Evolutionary conservation across 2,113 vertebrate species (phyloP).

Genomic region (Zonotrichia leucophrys): DNA sequence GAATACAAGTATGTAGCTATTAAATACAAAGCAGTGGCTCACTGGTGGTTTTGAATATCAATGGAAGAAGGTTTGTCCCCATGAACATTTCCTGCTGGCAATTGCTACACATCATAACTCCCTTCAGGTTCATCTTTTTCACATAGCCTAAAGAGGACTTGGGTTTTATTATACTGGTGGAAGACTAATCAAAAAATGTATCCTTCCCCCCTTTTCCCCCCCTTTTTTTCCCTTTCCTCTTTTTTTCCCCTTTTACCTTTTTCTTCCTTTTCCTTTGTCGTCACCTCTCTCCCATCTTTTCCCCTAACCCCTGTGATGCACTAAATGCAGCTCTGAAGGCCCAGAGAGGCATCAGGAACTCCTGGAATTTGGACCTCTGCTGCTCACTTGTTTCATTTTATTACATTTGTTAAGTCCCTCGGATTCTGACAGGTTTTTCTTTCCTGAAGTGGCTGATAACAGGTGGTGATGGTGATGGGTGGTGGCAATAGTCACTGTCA

Average conservation of each 20-base stretch:
- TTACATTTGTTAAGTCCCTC: background rate
- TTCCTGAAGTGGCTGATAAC: background rate
- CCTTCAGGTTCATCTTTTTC: background rate
- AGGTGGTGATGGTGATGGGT: background rate
- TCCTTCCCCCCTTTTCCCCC: too few species aligned
- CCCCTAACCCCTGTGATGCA: background rate
- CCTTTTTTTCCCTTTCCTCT: accelerated
- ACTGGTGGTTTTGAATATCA: background rate
- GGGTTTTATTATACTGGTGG: background rate
- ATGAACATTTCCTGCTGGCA: background rate
- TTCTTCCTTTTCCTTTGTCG: background rate
- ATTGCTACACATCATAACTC: background rate
- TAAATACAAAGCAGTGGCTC: background rate
- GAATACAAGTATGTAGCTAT: background rate
- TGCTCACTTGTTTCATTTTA: background rate
- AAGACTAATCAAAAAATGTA: background rate
- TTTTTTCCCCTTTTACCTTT: accelerated
- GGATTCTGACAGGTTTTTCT: background rate
- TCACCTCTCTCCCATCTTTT: background rate
- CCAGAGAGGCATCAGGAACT: background rate
- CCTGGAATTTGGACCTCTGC: background rate
- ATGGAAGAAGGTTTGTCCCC: background rate
- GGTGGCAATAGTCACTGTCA: background rate
- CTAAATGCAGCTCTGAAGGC: background rate
- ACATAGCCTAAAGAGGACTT: background rate